Conservation (phyloP, 2,888 invertebrate species). For the Pilophorus perplexus region DNA sequence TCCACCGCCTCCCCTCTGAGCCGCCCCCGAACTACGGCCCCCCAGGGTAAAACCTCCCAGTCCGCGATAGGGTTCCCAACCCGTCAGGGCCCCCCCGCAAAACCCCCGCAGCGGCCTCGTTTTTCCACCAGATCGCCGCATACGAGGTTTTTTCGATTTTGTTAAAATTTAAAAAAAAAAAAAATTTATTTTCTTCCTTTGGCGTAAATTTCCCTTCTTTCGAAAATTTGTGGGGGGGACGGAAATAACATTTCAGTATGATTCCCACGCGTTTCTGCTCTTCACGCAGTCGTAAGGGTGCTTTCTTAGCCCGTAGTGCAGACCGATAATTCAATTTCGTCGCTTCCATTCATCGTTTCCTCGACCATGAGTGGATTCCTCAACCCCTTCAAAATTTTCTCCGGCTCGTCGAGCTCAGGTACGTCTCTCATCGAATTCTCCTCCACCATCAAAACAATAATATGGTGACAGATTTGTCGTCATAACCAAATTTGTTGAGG, state of each 20-base stretch:
- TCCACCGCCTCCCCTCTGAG: background rate
- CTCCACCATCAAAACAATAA: no score
- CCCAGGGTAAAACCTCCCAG: conserved; percentile 3
- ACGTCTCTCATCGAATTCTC: no score
- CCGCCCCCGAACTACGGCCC: background rate
- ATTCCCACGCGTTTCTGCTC: no score
- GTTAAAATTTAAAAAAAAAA: no score
- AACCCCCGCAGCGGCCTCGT: background rate
- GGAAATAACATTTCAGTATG: no score
- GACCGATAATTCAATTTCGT: background rate
- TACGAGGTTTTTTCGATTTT: background rate
- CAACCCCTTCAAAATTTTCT: conserved; percentile 31
- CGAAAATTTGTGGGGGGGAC: no score
- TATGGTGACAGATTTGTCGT: no score
- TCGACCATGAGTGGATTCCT: conserved; percentile 30
- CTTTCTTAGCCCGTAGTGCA: no score
- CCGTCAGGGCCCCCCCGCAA: background rate
- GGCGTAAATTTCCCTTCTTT: no score
- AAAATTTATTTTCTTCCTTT: no score
- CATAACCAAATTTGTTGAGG: no score
- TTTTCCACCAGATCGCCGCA: background rate
- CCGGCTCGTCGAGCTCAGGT: conserved; percentile 9
- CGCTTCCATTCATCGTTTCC: no score
- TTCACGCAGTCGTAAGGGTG: conserved; percentile 10
- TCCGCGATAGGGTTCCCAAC: conserved; percentile 8